Evolutionary conservation across 2,888 invertebrate species (phyloP).

Genomic region (Caenorhabditis afra): DNA sequence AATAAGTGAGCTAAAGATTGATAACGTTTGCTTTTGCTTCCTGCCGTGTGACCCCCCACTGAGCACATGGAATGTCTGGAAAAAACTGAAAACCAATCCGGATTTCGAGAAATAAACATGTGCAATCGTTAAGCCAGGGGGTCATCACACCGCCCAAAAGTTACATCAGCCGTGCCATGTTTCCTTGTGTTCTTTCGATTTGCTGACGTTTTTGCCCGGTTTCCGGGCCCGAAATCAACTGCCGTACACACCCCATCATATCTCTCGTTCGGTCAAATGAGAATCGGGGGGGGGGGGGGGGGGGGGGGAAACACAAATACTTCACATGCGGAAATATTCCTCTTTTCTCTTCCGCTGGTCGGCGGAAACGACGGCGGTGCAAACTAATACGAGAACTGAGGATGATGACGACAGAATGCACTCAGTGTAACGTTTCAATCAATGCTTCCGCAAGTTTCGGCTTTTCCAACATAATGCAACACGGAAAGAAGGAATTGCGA

Average conservation of each 20-base stretch:
- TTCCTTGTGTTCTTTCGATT: slow-evolving; percentile 20
- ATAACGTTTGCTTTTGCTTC: slow-evolving; percentile 21
- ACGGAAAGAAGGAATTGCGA: slow-evolving; percentile 33
- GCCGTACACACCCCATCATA: slow-evolving; percentile 8
- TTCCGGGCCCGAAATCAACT: slow-evolving; percentile 32
- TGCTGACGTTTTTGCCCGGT: slow-evolving; percentile 7
- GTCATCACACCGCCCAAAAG: slow-evolving; percentile 27
- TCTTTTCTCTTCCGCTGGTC: too few species aligned
- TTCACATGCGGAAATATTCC: slow-evolving; percentile 23
- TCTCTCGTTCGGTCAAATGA: slow-evolving; percentile 36
- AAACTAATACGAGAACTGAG: slow-evolving; percentile 56
- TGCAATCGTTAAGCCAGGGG: slow-evolving; percentile 7
- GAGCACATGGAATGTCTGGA: slow-evolving; percentile 8
- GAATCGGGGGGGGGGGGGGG: too few species aligned
- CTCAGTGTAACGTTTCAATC: slow-evolving; percentile 52
- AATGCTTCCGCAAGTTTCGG: slow-evolving; percentile 20
- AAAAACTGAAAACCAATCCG: slow-evolving; percentile 23
- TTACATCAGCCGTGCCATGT: slow-evolving; percentile 28
- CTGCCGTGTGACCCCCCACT: slow-evolving; percentile 20
- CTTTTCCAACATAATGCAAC: slow-evolving; percentile 35
- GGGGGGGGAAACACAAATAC: slow-evolving; percentile 14
- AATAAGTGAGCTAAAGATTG: slow-evolving; percentile 42
- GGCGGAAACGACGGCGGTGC: slow-evolving; percentile 33
- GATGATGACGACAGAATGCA: slow-evolving; percentile 55
- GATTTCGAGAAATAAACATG: slow-evolving; percentile 2